Evolutionary conservation across 2,888 invertebrate species (phyloP).

Genomic region (Lasioglossum marginatum): DNA sequence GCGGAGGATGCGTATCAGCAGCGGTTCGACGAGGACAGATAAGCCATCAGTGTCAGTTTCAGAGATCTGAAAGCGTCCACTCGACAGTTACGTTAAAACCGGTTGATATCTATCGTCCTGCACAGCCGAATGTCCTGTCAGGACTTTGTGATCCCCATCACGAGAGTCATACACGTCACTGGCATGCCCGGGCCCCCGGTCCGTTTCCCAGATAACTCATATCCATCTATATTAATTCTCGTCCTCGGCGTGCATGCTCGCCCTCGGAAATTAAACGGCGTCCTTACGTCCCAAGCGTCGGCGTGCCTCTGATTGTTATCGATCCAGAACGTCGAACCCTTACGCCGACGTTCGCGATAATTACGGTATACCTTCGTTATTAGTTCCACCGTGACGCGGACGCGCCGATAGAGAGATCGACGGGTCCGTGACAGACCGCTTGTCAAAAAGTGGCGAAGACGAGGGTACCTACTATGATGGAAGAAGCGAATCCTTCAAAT

Average conservation of each 20-base stretch:
- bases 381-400: constrained; percentile 28
- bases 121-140: constrained; percentile 77
- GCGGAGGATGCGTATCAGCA: constrained; percentile 46
- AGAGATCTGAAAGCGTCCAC: constrained; percentile 78
- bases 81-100: constrained; percentile 81
- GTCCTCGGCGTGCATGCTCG: constrained; percentile 60
- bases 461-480: background rate
- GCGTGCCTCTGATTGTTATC: constrained; percentile 61
- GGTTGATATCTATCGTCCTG: constrained; percentile 79
- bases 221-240: constrained; percentile 81
- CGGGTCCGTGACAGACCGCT: background rate
- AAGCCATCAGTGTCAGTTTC: constrained; percentile 82
- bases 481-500: background rate
- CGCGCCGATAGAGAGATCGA: constrained; percentile 14
- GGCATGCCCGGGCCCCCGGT: constrained; percentile 70
- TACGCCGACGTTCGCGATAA: constrained; percentile 49
- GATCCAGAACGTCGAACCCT: constrained; percentile 59
- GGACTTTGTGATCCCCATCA: constrained; percentile 77
- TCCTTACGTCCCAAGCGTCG: constrained; percentile 61
- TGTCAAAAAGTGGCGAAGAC: constrained; percentile 12
- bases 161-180: constrained; percentile 82
- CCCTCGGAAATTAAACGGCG: constrained; percentile 75
- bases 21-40: constrained; percentile 71
- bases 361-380: constrained; percentile 50
- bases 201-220: constrained; percentile 78